Evolutionary conservation across 2,797 vertebrate species (phyloP), one percentile per base, ranked within the genome.

Genomic region (Malurus leucopterus): DNA sequence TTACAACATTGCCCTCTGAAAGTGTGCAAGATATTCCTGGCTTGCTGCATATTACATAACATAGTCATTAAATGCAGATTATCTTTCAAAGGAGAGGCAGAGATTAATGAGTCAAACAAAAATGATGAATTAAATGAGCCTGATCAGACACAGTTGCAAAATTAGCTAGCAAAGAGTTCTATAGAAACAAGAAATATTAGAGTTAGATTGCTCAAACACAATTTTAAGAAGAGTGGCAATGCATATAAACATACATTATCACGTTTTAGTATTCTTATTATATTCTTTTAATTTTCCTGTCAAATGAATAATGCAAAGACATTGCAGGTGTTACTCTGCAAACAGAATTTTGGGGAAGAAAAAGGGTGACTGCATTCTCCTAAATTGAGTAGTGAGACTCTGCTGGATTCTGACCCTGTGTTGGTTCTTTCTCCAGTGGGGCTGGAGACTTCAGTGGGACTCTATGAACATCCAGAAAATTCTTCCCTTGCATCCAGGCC

Each of bases 71-170:
- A 96, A 96, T 84, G 89, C 67, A 93, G 90, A 96, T 96, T 96
- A 95, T 96, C 91, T 96, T 96, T 95, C 89, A 87, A 95, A 95
- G 80, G 68, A 86, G 87, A 96, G 91, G 91, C 94, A 97, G 92
- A 96, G 95, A 97, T 95, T 96, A 97, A 97, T 97, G 95, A 95
- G 75, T 94, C 95, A 97, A 96, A 96, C 15, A 51, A 92, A 94
- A 96, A 91, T 90, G 88, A 95, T 93, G 83, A 94, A 95, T 96
- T 95, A 94, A 96, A 95, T 95, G 89, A 96, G 76, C 61, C 84
- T 21, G 82, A 95, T 94, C 87, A 88, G 89, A 92, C 65, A 95
- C 84, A 93, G 74, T 96, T 92, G 87, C 70, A 90, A 87, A 96
- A 96, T 95, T 84, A 96, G 72, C 41, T 57, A 89, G 84, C 54